Evolutionary conservation across 2,888 invertebrate genomes (phyloP).

Genomic region (Rhyacophila evoluta): DNA sequence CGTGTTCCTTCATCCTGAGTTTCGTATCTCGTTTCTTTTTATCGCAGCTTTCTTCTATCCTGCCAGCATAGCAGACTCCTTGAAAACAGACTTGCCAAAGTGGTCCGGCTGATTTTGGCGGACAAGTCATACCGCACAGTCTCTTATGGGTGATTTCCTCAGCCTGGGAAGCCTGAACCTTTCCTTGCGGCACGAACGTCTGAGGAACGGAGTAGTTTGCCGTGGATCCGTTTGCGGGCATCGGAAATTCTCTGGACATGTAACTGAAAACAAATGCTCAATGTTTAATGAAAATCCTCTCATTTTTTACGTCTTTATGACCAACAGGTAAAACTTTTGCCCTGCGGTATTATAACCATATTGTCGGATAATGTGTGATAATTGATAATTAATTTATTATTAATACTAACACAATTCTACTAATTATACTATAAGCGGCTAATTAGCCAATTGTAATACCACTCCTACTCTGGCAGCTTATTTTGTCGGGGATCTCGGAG

Average conservation of each 20-base stretch:
- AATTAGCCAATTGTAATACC: no score
- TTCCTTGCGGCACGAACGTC: slow-evolving; percentile 57
- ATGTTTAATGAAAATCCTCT: no score
- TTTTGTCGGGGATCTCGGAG: no score
- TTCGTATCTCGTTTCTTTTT: slow-evolving; percentile 49
- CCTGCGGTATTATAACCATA: no score
- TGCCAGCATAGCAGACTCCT: slow-evolving; percentile 59
- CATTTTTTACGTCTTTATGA: no score
- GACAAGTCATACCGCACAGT: slow-evolving; percentile 56
- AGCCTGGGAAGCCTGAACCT: slow-evolving; percentile 58
- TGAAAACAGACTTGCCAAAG: slow-evolving; percentile 60
- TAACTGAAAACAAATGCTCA: no score
- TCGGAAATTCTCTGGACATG: slow-evolving; percentile 38
- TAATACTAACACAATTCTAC: no score
- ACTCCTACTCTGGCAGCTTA: no score
- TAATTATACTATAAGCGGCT: no score
- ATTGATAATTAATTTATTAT: no score
- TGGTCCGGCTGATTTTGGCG: slow-evolving; percentile 45
- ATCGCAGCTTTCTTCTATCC: slow-evolving; percentile 57
- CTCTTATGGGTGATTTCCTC: slow-evolving; percentile 58
- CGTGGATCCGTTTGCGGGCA: slow-evolving; percentile 42
- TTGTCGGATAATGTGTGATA: no score
- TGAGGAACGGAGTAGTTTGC: slow-evolving; percentile 58
- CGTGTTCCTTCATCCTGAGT: slow-evolving; percentile 60
- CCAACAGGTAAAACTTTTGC: no score